phyloP scores from a whole-genome alignment of 2,797 vertebrate genomes.

The Neostethus bicornis region DNA sequence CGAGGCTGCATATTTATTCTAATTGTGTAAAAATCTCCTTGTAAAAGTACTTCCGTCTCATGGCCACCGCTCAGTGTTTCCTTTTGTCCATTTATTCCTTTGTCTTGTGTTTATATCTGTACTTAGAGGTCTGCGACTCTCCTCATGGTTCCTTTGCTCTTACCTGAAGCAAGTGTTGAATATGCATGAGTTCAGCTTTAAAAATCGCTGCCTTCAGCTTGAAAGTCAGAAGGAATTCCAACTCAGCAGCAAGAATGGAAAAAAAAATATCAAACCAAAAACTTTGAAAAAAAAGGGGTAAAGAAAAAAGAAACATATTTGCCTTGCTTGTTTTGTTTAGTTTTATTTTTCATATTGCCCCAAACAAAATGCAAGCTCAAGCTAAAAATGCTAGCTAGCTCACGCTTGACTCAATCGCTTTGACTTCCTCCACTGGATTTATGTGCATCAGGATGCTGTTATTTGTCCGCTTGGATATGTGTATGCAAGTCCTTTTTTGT shows the following conservation, averaged over 20 bases:
- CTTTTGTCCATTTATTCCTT: slow-evolving; percentile 35
- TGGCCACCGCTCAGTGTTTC: no score
- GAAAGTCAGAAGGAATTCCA: slow-evolving; percentile 78
- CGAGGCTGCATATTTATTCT: no score
- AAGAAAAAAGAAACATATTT: slow-evolving; percentile 43
- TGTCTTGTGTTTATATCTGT: slow-evolving; percentile 49
- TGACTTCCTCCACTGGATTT: slow-evolving; percentile 7
- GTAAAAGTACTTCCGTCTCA: no score
- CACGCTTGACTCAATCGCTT: slow-evolving; percentile 2
- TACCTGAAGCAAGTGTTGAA: slow-evolving; percentile 79
- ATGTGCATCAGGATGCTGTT: slow-evolving; percentile 32
- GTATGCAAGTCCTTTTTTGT: slow-evolving; percentile 58
- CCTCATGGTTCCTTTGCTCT: slow-evolving; percentile 67
- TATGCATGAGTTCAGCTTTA: slow-evolving; percentile 77
- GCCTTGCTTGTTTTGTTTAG: slow-evolving; percentile 51
- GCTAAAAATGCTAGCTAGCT: slow-evolving; percentile 23
- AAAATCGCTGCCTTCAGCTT: slow-evolving; percentile 79
- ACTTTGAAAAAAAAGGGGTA: slow-evolving; percentile 57
- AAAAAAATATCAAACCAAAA: slow-evolving; percentile 60
- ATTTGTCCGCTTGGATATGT: slow-evolving; percentile 57
- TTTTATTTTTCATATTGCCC: slow-evolving; percentile 36
- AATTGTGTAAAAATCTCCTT: no score
- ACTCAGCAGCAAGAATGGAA: slow-evolving; percentile 68
- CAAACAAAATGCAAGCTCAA: slow-evolving; percentile 20
- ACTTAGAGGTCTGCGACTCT: slow-evolving; percentile 68